These are phyloP conservation scores for Drosophila littoralis DNA, from an alignment of 1,140 invertebrate genomes.

Conservation along the genomic window DNA sequence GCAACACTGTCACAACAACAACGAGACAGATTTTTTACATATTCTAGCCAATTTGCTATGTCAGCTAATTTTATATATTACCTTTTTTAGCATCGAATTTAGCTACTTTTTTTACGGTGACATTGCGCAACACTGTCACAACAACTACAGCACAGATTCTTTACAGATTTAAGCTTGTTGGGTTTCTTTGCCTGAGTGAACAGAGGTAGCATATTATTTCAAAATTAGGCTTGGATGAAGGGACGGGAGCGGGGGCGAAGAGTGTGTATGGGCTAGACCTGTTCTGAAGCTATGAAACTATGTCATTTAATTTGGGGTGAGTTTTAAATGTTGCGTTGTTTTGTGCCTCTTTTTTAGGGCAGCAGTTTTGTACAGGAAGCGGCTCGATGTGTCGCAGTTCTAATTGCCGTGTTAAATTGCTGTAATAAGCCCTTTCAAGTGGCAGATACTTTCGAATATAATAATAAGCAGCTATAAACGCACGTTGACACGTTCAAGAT, in stretches of 20 bases:
- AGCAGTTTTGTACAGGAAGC: conserved; percentile 16
- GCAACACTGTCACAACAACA: too few relatives aligned
- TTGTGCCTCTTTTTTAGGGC: background rate
- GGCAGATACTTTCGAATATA: background rate
- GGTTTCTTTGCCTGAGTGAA: conserved; percentile 25
- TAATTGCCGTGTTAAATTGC: conserved; percentile 8
- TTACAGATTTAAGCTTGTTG: conserved; percentile 10
- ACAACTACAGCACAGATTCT: conserved; percentile 39
- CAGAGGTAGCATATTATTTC: conserved; percentile 25
- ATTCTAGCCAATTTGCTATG: background rate
- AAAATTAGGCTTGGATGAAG: conserved; percentile 10
- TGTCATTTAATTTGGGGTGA: conserved; percentile 39
- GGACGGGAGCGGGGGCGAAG: background rate
- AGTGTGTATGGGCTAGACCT: background rate
- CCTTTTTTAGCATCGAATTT: too few relatives aligned
- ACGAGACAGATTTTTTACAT: too few relatives aligned
- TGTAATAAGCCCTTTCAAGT: background rate
- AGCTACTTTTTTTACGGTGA: too few relatives aligned
- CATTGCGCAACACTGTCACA: too few relatives aligned
- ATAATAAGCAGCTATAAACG: background rate
- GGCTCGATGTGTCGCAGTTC: conserved; percentile 6
- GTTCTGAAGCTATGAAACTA: conserved; percentile 12
- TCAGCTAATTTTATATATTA: too few relatives aligned
- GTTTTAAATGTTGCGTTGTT: conserved; percentile 21
- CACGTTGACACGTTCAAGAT: background rate